Evolutionary conservation across 1,140 invertebrate species (phyloP).

Genomic region (Triops cancriformis): DNA sequence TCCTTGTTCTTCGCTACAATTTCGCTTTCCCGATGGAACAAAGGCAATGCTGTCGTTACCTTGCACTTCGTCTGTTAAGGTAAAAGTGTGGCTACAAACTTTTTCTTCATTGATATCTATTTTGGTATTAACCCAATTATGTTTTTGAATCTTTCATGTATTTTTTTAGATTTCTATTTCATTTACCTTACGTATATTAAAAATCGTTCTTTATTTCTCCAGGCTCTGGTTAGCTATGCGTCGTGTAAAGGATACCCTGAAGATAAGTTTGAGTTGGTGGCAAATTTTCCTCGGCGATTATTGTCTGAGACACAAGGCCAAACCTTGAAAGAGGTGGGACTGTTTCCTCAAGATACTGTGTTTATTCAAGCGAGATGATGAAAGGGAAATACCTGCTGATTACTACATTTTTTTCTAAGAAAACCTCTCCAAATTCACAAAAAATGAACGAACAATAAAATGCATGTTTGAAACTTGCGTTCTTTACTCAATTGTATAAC

Average conservation of each 20-base stretch:
- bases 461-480: no score
- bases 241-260: constrained; percentile 38
- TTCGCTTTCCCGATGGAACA: constrained; percentile 42
- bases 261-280: constrained; percentile 42
- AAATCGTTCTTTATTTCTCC: constrained; percentile 29
- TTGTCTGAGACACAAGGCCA: constrained; percentile 37
- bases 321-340: constrained; percentile 40
- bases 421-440: no score
- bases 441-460: no score
- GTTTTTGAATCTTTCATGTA: no score
- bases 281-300: constrained; percentile 41
- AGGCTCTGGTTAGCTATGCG: constrained; percentile 40
- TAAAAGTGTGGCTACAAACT: constrained; percentile 29
- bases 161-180: not conserved
- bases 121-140: no score
- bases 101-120: not conserved
- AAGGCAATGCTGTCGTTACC: constrained; percentile 39
- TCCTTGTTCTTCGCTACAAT: constrained; percentile 37
- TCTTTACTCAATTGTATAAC: no score
- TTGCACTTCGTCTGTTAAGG: constrained; percentile 39
- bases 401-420: constrained; percentile 8
- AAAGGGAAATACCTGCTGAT: not conserved
- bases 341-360: constrained; percentile 42
- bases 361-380: constrained; percentile 38
- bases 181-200: no score